Base-by-base conservation (phyloP, 35 echinoderm and acorn worm genomes). In the Eucidaris tribuloides region DNA sequence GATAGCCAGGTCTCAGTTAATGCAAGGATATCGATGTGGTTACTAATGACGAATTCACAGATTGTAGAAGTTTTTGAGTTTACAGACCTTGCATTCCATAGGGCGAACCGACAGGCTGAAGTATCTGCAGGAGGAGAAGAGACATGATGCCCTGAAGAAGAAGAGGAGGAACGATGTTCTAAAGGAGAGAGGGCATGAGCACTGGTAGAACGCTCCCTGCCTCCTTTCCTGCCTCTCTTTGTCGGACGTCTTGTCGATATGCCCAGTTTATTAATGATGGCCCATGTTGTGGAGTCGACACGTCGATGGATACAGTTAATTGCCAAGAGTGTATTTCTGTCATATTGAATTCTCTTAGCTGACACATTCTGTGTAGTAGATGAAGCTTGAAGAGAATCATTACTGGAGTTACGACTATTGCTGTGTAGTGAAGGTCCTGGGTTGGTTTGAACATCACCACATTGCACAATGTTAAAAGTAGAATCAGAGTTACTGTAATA, bases 51-150 rank as follows among this genome's bases (percentile, higher is more conserved):
- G 27, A 88, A 83, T 18, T 83, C 79, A 42, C 78, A 83, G 18
- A 93, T 88, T 20, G 55, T 30, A 34, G 55, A 3, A 3, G 68
- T 79, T 88, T 93, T 88, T 1, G 79, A 64, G 44, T 42, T 88
- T 42, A 93, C 62, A 32, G 91, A 93, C 54, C 91, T 56, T 24
- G 91, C 91, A 83, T 89, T 93, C 85, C 91, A 93, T n/a, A 88
- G 78, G 7, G 78, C 90, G 55, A 92, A 82, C 31, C 64, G 11
- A 28, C 0, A 39, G 27, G 20, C 20, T 1, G 64, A 70, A 3
- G 64, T 18, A 31, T 35, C 1, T 35, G 7, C 64, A 1, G 4
- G 7, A 39, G 28, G 32, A n/a, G n/a, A n/a, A 11, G 11, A 70
- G 64, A n/a, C n/a, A n/a, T n/a, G 36, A 31, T 35, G 4, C 20